Evolutionary conservation across 2,888 invertebrate species (phyloP).

Genomic region (Operophtera brumata): DNA sequence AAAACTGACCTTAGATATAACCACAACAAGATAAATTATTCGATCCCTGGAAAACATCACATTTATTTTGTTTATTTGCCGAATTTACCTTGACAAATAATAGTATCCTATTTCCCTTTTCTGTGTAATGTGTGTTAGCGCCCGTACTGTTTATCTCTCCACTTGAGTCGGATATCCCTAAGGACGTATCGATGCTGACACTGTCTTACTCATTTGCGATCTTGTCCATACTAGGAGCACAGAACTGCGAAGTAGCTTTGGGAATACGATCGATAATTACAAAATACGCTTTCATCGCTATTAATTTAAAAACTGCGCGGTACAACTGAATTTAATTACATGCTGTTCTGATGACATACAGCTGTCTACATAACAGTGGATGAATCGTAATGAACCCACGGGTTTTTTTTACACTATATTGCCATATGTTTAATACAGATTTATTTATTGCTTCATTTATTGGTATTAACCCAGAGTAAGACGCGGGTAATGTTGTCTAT

Average conservation of each 20-base stretch:
- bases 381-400: no score
- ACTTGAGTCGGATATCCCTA: constrained; percentile 6
- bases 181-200: constrained; percentile 14
- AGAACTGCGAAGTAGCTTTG: neutral
- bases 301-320: neutral
- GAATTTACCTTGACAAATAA: neutral
- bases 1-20: no score
- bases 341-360: no score
- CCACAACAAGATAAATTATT: no score
- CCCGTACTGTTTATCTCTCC: constrained; percentile 3
- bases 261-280: constrained; percentile 5
- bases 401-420: no score
- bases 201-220: constrained; percentile 16
- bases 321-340: no score
- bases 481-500: no score
- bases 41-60: neutral
- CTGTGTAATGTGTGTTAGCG: neutral
- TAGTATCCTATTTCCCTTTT: neutral
- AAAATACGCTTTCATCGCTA: neutral
- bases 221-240: constrained; percentile 7
- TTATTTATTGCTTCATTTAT: no score
- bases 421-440: no score
- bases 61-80: neutral
- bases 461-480: no score
- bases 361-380: no score